Evolutionary conservation across 2,113 vertebrate genomes (phyloP), one percentile per base, ranked within the genome.

Genomic region (Cinclus mexicanus): DNA sequence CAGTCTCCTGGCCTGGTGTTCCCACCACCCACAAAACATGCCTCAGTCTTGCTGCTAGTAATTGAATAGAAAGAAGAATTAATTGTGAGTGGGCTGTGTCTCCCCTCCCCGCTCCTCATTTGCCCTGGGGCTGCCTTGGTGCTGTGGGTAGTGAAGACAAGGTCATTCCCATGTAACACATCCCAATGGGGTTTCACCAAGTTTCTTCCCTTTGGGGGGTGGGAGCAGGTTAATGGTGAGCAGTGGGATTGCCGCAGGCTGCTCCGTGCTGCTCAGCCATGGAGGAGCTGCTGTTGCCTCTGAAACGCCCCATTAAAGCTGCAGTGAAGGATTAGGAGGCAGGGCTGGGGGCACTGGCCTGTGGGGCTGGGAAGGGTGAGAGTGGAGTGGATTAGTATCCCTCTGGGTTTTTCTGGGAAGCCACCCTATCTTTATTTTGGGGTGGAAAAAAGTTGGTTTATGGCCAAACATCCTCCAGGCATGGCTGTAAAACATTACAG

Each of bases 151-250:
- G 83, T 8, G n/a, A 93, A 94, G 94, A 93, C 97, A 95, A 92
- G 93, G 95, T 97, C 95, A 96, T 98, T 98, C 97, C 97, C 97
- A 97, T 91, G 97, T 97, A 97, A 98, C 95, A 95, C 97, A 97
- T 96, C 94, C 92, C 86, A 65, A 91, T 39, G 81, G 93, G 89
- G 44, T 96, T 96, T n/a, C 3, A 9, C 93, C 46, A 59, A 89
- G 96, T 91, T 96, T 70, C 93, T 95, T 95, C 67, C 95, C 94
- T 93, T 93, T 2, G 19, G 0, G 10, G 10, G 56, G 10, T 76
- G 64, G 28, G 55, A 7, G 12, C 86, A 70, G 86, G 91, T 96
- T 96, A 97, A 96, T 97, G 94, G 94, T 18, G 68, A 97, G 97
- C 11, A 11, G 93, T 89, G 94, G 95, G 86, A 96, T 94, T 1